phyloP scores from a whole-genome alignment of 2,113 vertebrate genomes.

The Pogona vitticeps region DNA sequence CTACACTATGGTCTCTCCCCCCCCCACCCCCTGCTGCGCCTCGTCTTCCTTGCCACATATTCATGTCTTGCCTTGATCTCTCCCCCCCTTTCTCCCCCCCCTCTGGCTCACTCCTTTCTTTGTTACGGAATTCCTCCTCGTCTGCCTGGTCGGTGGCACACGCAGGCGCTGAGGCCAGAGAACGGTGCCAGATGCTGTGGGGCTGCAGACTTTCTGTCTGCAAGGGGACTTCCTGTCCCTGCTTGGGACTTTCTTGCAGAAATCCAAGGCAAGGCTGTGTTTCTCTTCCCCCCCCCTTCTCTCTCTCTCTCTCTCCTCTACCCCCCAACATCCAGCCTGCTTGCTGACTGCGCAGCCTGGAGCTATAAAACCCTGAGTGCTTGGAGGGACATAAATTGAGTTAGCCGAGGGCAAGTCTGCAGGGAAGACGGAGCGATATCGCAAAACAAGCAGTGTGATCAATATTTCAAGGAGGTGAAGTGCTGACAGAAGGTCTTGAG shows the following conservation, averaged over 20 bases:
- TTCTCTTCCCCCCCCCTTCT: slow-evolving; percentile 32
- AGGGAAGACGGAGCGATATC: slow-evolving; percentile 65
- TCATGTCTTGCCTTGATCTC: background rate
- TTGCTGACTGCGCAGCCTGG: slow-evolving; percentile 65
- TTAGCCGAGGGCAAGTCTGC: slow-evolving; percentile 57
- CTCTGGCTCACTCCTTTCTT: slow-evolving; percentile 39
- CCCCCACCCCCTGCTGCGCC: background rate
- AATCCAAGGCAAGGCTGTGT: slow-evolving; percentile 72
- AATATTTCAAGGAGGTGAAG: slow-evolving; percentile 53
- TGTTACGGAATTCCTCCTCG: slow-evolving; percentile 58
- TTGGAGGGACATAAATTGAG: slow-evolving; percentile 64
- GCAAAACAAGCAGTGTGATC: slow-evolving; percentile 69
- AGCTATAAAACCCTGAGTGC: slow-evolving; percentile 58
- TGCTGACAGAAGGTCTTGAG: slow-evolving; percentile 20
- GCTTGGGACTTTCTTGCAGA: slow-evolving; percentile 62
- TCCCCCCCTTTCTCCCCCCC: background rate
- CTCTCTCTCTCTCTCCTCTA: background rate
- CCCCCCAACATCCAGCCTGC: slow-evolving; percentile 43
- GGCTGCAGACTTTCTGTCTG: slow-evolving; percentile 78
- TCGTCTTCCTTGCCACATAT: background rate
- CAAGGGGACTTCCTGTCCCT: slow-evolving; percentile 79
- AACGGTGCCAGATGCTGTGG: slow-evolving; percentile 45
- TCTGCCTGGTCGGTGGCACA: slow-evolving; percentile 61
- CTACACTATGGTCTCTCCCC: too few relatives aligned
- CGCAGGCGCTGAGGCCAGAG: slow-evolving; percentile 37